Percentiles rank a stretch among this genome's conserved stretches.
These are phyloP conservation scores for Hystrix brachyura DNA, from an alignment of 2,113 vertebrate genomes.

Conservation along the genomic window DNA sequence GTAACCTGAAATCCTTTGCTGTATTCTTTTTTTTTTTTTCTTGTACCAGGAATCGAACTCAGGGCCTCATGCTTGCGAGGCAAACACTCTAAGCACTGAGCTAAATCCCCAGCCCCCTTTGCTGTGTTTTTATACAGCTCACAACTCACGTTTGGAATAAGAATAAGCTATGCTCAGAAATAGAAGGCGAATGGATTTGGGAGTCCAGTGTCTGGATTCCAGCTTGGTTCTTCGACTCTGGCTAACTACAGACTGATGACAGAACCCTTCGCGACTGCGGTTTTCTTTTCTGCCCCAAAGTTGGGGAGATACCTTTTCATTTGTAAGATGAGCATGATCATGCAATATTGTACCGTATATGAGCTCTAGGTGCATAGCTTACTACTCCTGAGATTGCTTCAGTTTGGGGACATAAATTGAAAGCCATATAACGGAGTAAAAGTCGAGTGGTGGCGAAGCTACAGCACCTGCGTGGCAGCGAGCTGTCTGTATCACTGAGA, in stretches of 20 bases:
- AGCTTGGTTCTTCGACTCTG: background rate
- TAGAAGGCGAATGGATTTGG: background rate
- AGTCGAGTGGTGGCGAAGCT: background rate
- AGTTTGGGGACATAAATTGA: conserved; percentile 21
- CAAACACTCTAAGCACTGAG: too few relatives aligned
- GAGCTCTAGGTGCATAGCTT: background rate
- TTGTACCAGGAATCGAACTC: too few relatives aligned
- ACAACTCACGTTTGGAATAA: background rate
- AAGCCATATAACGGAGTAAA: background rate
- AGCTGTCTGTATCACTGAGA: background rate
- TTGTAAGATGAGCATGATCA: background rate
- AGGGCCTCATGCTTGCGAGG: too few relatives aligned
- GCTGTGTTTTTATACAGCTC: background rate
- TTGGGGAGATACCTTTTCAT: background rate
- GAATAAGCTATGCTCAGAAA: background rate
- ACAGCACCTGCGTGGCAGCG: background rate
- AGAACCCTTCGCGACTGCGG: background rate
- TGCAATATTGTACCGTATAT: background rate
- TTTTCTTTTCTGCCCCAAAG: background rate
- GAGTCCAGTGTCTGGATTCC: background rate
- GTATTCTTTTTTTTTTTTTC: background rate
- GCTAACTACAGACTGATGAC: background rate
- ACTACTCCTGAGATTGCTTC: background rate
- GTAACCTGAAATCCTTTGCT: background rate
- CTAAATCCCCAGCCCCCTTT: too few relatives aligned